Percentiles rank a stretch among this genome's conserved stretches.
These are phyloP conservation scores for Rynchops niger DNA, from an alignment of 2,113 vertebrate genomes.

Conservation along the genomic window DNA sequence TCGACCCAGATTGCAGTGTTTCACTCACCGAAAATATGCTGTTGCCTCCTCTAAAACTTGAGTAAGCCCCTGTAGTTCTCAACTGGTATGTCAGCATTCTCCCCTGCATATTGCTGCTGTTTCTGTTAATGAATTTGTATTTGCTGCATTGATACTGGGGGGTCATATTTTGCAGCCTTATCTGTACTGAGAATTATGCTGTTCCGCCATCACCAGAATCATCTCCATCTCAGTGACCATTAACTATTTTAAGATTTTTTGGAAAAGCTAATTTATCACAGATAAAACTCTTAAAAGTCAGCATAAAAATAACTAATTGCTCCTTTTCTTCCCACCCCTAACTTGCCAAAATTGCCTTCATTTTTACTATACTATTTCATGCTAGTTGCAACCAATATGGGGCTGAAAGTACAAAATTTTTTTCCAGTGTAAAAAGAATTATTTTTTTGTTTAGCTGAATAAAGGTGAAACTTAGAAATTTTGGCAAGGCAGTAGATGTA, in stretches of 20 bases:
- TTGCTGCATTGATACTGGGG: neutral
- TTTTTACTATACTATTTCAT: neutral
- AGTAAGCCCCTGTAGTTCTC: neutral
- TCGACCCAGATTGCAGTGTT: neutral
- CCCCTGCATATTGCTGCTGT: neutral
- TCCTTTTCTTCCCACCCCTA: neutral
- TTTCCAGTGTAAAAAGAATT: neutral
- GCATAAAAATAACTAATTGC: neutral
- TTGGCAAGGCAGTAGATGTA: neutral
- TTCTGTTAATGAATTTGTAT: neutral
- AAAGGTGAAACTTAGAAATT: neutral
- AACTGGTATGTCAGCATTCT: neutral
- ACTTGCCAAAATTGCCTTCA: neutral
- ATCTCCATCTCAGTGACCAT: neutral
- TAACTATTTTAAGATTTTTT: neutral
- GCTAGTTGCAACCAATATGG: neutral
- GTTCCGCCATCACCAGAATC: neutral
- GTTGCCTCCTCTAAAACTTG: neutral
- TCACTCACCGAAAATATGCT: neutral
- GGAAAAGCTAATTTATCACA: neutral
- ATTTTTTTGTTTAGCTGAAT: neutral
- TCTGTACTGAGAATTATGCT: neutral
- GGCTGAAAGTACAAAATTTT: neutral
- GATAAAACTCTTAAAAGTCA: neutral
- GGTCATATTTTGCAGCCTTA: neutral